Conservation (phyloP, 2,113 vertebrate species). For the Acinonyx jubatus region DNA sequence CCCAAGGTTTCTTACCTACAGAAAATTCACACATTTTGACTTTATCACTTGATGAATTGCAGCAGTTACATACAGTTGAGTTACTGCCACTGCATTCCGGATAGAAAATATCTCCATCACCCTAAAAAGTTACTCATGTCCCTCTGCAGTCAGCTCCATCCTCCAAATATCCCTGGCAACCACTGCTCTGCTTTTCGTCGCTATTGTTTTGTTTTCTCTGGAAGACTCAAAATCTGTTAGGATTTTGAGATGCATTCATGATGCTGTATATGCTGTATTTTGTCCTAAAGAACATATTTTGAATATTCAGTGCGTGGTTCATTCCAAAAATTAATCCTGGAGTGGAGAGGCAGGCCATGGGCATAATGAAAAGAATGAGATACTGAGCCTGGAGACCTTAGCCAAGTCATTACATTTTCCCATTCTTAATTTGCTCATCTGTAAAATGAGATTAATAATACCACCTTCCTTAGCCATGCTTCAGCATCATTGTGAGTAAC, state of each 20-base stretch:
- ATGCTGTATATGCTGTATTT: neutral
- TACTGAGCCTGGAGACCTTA: neutral
- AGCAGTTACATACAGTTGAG: neutral
- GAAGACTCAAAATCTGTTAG: neutral
- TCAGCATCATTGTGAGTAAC: neutral
- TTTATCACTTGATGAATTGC: neutral
- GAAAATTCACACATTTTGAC: neutral
- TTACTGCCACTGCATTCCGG: neutral
- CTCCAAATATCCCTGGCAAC: neutral
- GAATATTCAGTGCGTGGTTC: neutral
- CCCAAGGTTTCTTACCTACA: neutral
- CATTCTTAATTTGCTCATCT: neutral
- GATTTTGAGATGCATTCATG: neutral
- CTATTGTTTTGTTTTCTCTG: neutral
- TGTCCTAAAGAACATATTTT: constrained; percentile 15
- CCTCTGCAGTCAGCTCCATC: neutral
- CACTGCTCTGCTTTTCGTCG: neutral
- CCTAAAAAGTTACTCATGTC: neutral
- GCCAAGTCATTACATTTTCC: neutral
- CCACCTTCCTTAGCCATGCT: neutral
- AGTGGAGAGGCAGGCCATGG: neutral
- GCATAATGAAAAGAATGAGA: neutral
- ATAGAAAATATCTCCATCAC: neutral
- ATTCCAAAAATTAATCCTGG: neutral
- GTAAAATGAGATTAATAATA: neutral